phyloP scores from a whole-genome alignment of 2,888 invertebrate species.

The Lasioglossum villosulum region DNA sequence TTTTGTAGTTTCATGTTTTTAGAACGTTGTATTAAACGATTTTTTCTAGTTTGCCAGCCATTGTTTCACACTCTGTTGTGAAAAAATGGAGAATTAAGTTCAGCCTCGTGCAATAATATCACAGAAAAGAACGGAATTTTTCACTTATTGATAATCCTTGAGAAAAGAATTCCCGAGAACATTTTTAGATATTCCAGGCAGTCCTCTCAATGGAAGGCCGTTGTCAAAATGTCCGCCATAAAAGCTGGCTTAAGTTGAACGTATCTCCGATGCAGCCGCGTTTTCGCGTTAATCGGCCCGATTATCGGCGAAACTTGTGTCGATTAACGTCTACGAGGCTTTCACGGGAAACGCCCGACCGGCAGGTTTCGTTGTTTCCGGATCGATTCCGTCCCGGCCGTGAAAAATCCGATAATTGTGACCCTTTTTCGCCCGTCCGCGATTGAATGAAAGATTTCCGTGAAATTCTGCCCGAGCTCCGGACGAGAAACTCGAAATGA shows the following conservation, averaged over 20 bases:
- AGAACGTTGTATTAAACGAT: too few relatives aligned
- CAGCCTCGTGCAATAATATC: too few relatives aligned
- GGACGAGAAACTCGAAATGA: background rate
- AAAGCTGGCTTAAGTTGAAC: slow-evolving; percentile 19
- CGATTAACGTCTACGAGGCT: background rate
- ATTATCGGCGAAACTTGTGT: slow-evolving; percentile 5
- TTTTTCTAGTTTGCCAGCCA: too few relatives aligned
- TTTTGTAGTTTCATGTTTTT: too few relatives aligned
- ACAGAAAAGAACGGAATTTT: too few relatives aligned
- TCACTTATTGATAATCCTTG: too few relatives aligned
- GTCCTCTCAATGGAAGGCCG: background rate
- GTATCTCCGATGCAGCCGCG: background rate
- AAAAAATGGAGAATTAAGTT: too few relatives aligned
- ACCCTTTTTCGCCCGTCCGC: background rate
- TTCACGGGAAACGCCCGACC: background rate
- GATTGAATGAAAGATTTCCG: background rate
- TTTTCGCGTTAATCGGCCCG: slow-evolving; percentile 28
- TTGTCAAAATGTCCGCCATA: background rate
- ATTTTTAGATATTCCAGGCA: background rate
- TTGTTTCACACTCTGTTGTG: too few relatives aligned
- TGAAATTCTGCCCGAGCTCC: background rate
- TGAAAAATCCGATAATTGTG: background rate
- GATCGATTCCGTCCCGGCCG: background rate
- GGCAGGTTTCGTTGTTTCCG: background rate
- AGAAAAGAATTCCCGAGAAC: background rate